phyloP scores from a whole-genome alignment of 2,888 invertebrate genomes.

The Hypselothyrea guttata region DNA sequence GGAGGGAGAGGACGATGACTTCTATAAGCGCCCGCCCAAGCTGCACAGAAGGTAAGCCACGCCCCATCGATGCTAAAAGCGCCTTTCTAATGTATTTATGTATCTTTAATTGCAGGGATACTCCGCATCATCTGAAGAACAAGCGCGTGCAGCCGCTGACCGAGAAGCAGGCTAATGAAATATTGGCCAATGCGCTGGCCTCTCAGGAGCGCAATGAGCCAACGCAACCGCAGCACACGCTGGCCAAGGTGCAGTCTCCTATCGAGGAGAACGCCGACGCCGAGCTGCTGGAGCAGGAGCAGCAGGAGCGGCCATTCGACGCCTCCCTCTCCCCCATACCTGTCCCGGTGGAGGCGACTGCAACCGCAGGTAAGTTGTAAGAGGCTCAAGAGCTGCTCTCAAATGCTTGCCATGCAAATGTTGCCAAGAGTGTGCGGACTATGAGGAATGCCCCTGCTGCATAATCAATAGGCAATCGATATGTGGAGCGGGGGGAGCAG shows the following conservation, averaged over 20 bases:
- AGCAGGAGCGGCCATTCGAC: conserved; percentile 68
- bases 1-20: conserved; percentile 81
- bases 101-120: conserved; percentile 87
- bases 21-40: conserved; percentile 82
- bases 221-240: conserved; percentile 55
- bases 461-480: conserved; percentile 50
- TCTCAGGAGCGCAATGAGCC: conserved; percentile 74
- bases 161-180: conserved; percentile 88
- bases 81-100: no score
- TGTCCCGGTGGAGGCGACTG: conserved; percentile 39
- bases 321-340: conserved; percentile 78
- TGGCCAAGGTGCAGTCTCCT: conserved; percentile 79
- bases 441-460: conserved; percentile 1
- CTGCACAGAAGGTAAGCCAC: conserved; percentile 81
- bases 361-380: conserved; percentile 52
- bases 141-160: conserved; percentile 91
- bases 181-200: conserved; percentile 82
- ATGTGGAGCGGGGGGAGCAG: background rate
- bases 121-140: conserved; percentile 99
- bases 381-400: conserved; percentile 39
- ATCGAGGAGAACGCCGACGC: conserved; percentile 78
- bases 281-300: conserved; percentile 68
- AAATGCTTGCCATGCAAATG: conserved; percentile 25
- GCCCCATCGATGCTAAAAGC: background rate
- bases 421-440: conserved; percentile 2